Evolutionary conservation across 1,140 invertebrate genomes (phyloP).

Genomic region (Drosophila tani): DNA sequence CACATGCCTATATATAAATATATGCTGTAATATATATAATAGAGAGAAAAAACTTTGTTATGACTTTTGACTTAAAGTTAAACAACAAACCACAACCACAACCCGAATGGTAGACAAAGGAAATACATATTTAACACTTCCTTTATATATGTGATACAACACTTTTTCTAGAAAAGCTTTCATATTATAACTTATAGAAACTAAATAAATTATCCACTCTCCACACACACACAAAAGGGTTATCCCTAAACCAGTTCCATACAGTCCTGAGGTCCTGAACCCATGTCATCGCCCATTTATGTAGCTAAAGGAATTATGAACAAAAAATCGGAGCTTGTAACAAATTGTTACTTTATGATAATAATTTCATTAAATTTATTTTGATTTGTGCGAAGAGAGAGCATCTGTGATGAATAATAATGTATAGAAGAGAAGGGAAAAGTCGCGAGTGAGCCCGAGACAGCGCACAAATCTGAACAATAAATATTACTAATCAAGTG

Average conservation of each 20-base stretch:
- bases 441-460: slow-evolving; percentile 50
- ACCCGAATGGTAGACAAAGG: slow-evolving; percentile 29
- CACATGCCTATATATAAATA: slow-evolving; percentile 22
- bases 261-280: background rate
- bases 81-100: slow-evolving; percentile 27
- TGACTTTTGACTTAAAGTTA: slow-evolving; percentile 26
- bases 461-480: slow-evolving; percentile 48
- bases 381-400: slow-evolving; percentile 69
- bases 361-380: slow-evolving; percentile 72
- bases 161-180: slow-evolving; percentile 82
- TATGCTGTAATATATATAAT: slow-evolving; percentile 39
- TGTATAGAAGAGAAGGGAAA: slow-evolving; percentile 52
- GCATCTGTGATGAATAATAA: slow-evolving; percentile 79
- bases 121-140: slow-evolving; percentile 80
- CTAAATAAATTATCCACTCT: slow-evolving; percentile 55
- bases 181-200: slow-evolving; percentile 66
- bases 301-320: slow-evolving; percentile 36
- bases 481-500: slow-evolving; percentile 73
- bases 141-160: slow-evolving; percentile 83
- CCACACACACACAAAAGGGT: slow-evolving; percentile 36
- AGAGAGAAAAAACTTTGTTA: slow-evolving; percentile 40
- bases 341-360: slow-evolving; percentile 80
- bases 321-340: slow-evolving; percentile 70
- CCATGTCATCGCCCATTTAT: slow-evolving; percentile 10
- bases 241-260: slow-evolving; percentile 7